phyloP scores from a whole-genome alignment of 2,888 invertebrate species.

The Pandemis cinnamomeana region DNA sequence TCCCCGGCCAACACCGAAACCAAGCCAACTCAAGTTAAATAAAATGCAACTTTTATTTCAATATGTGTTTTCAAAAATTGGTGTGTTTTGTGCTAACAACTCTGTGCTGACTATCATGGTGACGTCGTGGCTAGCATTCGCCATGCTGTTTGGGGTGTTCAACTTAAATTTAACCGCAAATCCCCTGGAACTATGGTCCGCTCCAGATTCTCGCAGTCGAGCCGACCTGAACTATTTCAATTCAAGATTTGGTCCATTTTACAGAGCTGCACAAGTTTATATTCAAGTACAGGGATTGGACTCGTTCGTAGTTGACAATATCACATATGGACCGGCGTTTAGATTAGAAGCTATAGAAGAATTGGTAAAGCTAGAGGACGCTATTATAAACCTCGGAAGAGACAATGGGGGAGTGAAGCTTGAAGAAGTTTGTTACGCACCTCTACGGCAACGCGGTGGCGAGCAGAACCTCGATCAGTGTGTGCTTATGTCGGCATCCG shows the following conservation, averaged over 20 bases:
- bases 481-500: conserved; percentile 91
- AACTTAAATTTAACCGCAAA: conserved; percentile 91
- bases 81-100: conserved; percentile 86
- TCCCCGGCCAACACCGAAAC: conserved; percentile 49
- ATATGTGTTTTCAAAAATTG: conserved; percentile 64
- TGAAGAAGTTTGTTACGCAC: conserved; percentile 91
- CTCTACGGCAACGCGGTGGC: conserved; percentile 87
- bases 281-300: conserved; percentile 86
- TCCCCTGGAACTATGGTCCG: conserved; percentile 97
- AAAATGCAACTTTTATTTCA: conserved; percentile 60
- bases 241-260: conserved; percentile 93
- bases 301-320: conserved; percentile 64
- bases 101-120: conserved; percentile 87
- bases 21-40: conserved; percentile 50
- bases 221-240: conserved; percentile 95
- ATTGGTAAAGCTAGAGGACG: conserved; percentile 88
- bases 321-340: conserved; percentile 92
- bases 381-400: conserved; percentile 86
- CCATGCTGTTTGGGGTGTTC: conserved; percentile 87
- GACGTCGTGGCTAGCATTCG: conserved; percentile 84
- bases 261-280: conserved; percentile 95
- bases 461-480: conserved; percentile 86
- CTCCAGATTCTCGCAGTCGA: conserved; percentile 91
- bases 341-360: conserved; percentile 89
- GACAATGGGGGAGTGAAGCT: conserved; percentile 78